These are phyloP conservation scores for Natator depressus DNA, from an alignment of 2,113 vertebrate species.

Conservation along the genomic window DNA sequence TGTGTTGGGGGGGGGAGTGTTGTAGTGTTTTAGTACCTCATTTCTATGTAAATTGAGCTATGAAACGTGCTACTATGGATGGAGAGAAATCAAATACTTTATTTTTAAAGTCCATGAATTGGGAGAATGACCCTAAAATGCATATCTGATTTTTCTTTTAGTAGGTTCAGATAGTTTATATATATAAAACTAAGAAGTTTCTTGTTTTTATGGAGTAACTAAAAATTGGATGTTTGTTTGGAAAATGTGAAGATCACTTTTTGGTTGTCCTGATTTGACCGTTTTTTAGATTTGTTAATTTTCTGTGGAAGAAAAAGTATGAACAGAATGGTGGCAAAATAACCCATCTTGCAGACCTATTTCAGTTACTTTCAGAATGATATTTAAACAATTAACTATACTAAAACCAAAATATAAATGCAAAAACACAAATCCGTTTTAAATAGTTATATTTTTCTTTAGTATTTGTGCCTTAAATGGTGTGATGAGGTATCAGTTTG, in stretches of 20 bases:
- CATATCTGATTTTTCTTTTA: neutral
- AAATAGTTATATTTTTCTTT: neutral
- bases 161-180: neutral
- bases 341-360: neutral
- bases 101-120: neutral
- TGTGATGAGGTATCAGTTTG: accelerated
- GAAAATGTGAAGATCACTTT: neutral
- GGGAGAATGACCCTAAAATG: neutral
- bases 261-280: neutral
- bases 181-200: neutral
- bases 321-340: neutral
- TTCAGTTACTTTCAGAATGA: neutral
- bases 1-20: neutral
- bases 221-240: neutral
- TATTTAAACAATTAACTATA: neutral
- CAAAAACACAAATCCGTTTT: neutral
- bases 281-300: neutral
- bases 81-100: neutral
- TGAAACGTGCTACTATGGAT: neutral
- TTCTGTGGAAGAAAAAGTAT: neutral
- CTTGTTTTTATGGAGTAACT: neutral
- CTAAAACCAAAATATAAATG: accelerated
- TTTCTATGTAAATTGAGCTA: neutral
- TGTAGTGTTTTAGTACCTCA: neutral
- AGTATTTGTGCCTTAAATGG: accelerated